Base-by-base conservation (phyloP, 2,797 vertebrate species). In the Echeneis naucrates region DNA sequence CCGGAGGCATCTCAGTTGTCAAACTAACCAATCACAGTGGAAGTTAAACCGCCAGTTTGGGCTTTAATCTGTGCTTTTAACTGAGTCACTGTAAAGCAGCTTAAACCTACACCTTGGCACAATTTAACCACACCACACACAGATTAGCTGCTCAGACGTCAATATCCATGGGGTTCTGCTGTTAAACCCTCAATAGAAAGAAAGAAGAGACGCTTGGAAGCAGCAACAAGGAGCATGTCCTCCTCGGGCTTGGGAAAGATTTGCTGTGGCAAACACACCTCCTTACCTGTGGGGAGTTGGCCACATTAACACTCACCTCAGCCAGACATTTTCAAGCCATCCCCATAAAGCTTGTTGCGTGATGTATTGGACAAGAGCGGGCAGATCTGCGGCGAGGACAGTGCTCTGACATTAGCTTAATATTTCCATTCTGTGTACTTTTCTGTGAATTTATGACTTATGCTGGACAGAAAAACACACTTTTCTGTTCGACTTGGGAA, bases 91-190 rank as follows among this genome's bases (percentile, higher is more conserved):
- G 27, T 81, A 79, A 86, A 82, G 69, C 42, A 80, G 62, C 55
- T 89, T 80, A 82, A 79, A 82, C 4, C 23, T 69, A 70, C 62
- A 73, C 69, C 80, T 47, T 16, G n/a, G 53, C 51, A 63, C 38
- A 78, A 19, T 30, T 80, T 68, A 82, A 73, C 47, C 38, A 63
- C 63, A 53, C 63, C 65, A 74, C 78, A 72, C 35, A 70, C 50
- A 68, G 73, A 78, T 87, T 69, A 87, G 60, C 68, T 42, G 23
- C 66, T 79, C 75, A 77, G 83, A 83, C 77, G 61, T 64, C 32
- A 47, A 55, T 58, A 78, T 32, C 55, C 17, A 6, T 0, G 3
- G 0, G 10, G n/a, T 66, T 71, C 51, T 73, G 74, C 35, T 76
- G 58, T 81, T 77, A 82, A 82, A 80, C 30, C 60, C 50, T 68